Conservation (phyloP, 64 coral and sea anemone genomes). For the Porites lutea region DNA sequence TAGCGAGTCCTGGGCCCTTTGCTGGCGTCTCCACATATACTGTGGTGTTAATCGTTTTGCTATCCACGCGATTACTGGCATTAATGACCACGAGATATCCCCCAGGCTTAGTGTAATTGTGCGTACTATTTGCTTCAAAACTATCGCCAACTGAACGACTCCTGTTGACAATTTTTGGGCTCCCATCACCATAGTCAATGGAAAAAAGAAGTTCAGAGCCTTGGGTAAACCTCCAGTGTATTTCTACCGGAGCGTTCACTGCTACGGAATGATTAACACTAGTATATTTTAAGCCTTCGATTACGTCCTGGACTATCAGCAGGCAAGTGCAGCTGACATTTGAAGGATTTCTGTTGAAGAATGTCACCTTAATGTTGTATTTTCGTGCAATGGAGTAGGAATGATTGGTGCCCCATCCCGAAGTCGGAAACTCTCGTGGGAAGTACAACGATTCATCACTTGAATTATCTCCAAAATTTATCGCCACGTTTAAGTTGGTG, state of each 20-base stretch:
- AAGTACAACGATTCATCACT: background rate
- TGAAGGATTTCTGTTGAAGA: slow-evolving; percentile 22
- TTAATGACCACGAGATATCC: too few species aligned
- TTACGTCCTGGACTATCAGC: slow-evolving; percentile 28
- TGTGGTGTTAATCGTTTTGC: too few species aligned
- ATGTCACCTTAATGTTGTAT: slow-evolving; percentile 41
- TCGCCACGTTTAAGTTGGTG: slow-evolving; percentile 26
- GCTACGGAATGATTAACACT: slow-evolving; percentile 14
- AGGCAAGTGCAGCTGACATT: background rate
- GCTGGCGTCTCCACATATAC: too few species aligned
- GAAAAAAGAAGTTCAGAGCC: slow-evolving; percentile 36
- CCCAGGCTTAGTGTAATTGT: too few species aligned
- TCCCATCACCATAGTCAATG: background rate
- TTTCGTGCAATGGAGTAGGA: slow-evolving; percentile 23
- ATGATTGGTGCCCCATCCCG: slow-evolving; percentile 10
- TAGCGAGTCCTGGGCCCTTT: too few species aligned
- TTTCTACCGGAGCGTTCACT: background rate
- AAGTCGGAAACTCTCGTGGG: slow-evolving; percentile 2
- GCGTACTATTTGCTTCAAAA: too few species aligned
- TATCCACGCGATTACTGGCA: too few species aligned
- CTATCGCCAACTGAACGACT: too few species aligned
- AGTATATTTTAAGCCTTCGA: background rate
- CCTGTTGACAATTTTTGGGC: too few species aligned
- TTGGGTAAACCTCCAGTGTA: slow-evolving; percentile 34
- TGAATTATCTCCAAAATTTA: slow-evolving; percentile 43